Conservation (phyloP, 2,113 vertebrate genomes). For the Okapia johnstoni region DNA sequence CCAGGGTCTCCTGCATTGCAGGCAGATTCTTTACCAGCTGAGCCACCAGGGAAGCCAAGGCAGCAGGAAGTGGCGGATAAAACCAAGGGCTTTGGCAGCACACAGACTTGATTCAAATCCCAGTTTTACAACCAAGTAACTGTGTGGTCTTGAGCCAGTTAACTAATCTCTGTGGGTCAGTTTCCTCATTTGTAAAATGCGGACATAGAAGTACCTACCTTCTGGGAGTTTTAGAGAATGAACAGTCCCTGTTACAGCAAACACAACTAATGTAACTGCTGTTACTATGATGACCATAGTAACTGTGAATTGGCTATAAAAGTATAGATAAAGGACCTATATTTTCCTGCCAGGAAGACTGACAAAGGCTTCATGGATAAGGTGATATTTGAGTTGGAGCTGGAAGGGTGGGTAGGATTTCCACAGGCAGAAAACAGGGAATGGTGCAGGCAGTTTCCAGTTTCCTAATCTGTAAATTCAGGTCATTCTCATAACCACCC, state of each 20-base stretch:
- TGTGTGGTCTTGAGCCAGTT: background rate
- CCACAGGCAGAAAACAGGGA: background rate
- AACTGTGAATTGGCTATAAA: background rate
- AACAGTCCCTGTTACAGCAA: background rate
- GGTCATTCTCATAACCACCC: background rate
- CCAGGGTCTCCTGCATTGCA: background rate
- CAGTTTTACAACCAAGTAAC: background rate
- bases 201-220: background rate
- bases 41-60: background rate
- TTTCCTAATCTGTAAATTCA: background rate
- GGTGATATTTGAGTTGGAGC: background rate
- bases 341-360: background rate
- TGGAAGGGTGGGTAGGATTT: background rate
- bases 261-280: background rate
- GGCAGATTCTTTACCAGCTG: background rate
- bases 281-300: no score
- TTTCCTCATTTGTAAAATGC: background rate
- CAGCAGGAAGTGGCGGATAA: background rate
- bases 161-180: background rate
- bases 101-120: background rate
- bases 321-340: background rate
- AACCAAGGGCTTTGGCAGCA: background rate
- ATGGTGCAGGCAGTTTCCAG: background rate
- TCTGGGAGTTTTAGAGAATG: background rate
- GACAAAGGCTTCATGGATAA: background rate